Evolutionary conservation across 2,888 invertebrate genomes (phyloP), one percentile per base, ranked within the genome.

Genomic region (Ochropleura leucogaster): DNA sequence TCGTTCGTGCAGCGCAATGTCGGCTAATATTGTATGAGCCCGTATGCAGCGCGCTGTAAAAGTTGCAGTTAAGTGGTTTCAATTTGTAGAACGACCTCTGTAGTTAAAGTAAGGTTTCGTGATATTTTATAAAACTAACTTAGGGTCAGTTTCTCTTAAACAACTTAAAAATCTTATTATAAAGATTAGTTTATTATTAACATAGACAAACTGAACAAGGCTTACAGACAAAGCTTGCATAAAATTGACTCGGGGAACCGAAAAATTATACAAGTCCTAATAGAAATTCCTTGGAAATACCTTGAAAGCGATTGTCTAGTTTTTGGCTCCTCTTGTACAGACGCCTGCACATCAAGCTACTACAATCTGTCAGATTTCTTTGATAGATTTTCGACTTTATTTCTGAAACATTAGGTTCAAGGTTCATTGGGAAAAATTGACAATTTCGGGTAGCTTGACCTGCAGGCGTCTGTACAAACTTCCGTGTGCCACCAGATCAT

Each of bases 11-110:
- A 68, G 62, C n/a, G 53, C 42, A 60, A 65, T 51, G 51, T 66
- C 55, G 55, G 72, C 68, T 68, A 79, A 79, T 80, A 68, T 83
- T 72, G 44, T 68, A 83, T 68, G 72, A 57, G 18, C n/a, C 42
- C 40, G 65, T 68, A 68, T 72, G 49, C 51, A 65, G 46, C 30
- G 7, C 46, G 53, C 59, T 30, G 44, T 49, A 59, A 64, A 67
- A 67, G 44, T 68, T 46, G 5, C 47, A 44, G 65, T 60, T 74
- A 64, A 57, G 49, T 59, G 63, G 77, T 20, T 82, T 47, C 30
- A 71, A 62, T 49, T 49, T 60, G 64, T 67, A 60, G 16, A 53
- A 71, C 47, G 42, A 44, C 44, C 14, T 68, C 18, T 46, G 14
- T 51, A 46, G 46, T 47, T 20, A 68, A 7, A 57, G 77, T 16